Evolutionary conservation across 2,888 invertebrate genomes (phyloP).

Genomic region (Limnephilus rhombicus): DNA sequence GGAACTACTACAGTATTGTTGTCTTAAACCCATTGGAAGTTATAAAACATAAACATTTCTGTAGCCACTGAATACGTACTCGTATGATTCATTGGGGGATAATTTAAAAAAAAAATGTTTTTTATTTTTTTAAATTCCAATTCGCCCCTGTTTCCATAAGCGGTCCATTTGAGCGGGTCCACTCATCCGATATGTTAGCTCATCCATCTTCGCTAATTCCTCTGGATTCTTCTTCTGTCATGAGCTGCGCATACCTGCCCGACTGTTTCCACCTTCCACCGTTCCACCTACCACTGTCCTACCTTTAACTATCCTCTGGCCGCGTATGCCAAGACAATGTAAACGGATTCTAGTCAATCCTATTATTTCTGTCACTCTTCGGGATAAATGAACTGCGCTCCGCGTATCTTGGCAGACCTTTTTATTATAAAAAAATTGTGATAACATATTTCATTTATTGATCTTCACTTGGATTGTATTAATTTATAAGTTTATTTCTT

Average conservation of each 20-base stretch:
- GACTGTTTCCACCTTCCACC: neutral
- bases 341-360: conserved; percentile 41
- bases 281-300: no score
- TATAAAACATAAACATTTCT: no score
- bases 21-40: no score
- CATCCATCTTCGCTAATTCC: conserved; percentile 66
- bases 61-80: no score
- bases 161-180: conserved; percentile 58
- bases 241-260: conserved; percentile 51
- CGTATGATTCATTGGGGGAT: no score
- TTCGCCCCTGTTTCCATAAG: conserved; percentile 40
- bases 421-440: neutral
- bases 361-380: conserved; percentile 42
- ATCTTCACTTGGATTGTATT: no score
- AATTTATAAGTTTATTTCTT: no score
- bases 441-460: no score
- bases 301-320: neutral
- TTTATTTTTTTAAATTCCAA: neutral
- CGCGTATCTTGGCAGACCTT: neutral
- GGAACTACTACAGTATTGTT: no score
- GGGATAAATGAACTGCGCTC: neutral
- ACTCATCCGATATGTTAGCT: conserved; percentile 64
- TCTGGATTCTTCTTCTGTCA: conserved; percentile 64
- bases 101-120: no score
- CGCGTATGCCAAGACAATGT: conserved; percentile 41